Conservation (phyloP, 2,113 vertebrate species). For the Melanostigma gelatinosum region DNA sequence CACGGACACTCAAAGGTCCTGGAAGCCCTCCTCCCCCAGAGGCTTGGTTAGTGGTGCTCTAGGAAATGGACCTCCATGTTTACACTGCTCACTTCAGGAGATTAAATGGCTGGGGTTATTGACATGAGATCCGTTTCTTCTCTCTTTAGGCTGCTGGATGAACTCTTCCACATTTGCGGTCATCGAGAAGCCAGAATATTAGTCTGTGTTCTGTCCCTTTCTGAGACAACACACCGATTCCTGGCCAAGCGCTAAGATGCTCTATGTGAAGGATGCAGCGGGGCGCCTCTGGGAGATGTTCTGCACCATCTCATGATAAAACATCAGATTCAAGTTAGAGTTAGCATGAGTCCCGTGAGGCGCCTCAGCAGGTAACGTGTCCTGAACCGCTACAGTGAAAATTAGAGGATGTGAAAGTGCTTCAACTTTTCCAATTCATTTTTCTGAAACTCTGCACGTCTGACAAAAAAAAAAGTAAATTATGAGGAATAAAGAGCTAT, state of each 20-base stretch:
- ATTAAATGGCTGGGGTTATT: constrained; percentile 63
- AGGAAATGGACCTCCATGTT: constrained; percentile 74
- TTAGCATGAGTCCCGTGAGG: not conserved
- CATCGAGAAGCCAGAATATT: constrained; percentile 30
- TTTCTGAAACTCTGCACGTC: not conserved
- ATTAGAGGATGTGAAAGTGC: not conserved
- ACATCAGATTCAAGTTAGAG: not conserved
- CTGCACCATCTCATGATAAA: constrained; percentile 14
- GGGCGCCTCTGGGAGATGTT: constrained; percentile 29
- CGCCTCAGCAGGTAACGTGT: not conserved
- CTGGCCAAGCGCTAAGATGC: constrained; percentile 29
- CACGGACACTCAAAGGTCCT: constrained; percentile 49
- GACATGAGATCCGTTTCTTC: constrained; percentile 62
- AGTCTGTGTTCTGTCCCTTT: constrained; percentile 47
- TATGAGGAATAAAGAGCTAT: not conserved
- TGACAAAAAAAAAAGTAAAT: constrained; percentile 9
- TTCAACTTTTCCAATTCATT: not conserved
- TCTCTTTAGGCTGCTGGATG: constrained; percentile 63
- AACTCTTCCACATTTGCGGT: constrained; percentile 62
- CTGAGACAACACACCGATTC: constrained; percentile 32
- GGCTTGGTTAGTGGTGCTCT: constrained; percentile 55
- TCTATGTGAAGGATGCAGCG: constrained; percentile 26
- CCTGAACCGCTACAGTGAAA: not conserved
- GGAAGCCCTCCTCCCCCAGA: constrained; percentile 46
- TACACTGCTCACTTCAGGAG: constrained; percentile 72